Percentiles rank a stretch among this genome's conserved stretches.
Conservation (phyloP, 2,113 vertebrate genomes). For the Microtus richardsoni region DNA sequence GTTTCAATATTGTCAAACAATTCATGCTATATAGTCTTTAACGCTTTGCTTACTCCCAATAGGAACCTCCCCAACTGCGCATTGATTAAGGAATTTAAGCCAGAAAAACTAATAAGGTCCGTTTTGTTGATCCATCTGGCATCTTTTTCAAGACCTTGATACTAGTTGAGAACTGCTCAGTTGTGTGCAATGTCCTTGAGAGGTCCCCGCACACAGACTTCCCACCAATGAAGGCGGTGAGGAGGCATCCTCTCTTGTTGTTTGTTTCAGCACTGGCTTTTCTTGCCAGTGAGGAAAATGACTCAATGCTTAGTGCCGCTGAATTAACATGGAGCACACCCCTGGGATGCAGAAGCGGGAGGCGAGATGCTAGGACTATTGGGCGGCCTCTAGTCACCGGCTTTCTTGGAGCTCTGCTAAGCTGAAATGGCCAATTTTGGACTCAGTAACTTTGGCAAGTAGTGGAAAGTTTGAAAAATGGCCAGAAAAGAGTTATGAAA, state of each 20-base stretch:
- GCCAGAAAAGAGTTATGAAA: constrained; percentile 53
- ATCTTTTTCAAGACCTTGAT: background rate
- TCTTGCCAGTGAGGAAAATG: constrained; percentile 23
- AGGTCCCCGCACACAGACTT: background rate
- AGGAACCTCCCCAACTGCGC: background rate
- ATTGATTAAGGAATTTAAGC: background rate
- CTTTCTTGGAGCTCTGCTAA: constrained; percentile 23
- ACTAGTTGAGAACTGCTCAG: background rate
- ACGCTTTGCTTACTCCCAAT: background rate
- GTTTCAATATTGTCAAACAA: constrained; percentile 41
- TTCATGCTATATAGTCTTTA: constrained; percentile 2
- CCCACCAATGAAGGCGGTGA: no score
- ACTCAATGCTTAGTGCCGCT: background rate
- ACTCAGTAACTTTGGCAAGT: constrained; percentile 42
- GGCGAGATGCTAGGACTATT: background rate
- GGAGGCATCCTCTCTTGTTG: background rate
- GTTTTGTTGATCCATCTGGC: background rate
- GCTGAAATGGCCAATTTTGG: constrained; percentile 39
- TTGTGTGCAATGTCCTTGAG: background rate
- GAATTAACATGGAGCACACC: background rate
- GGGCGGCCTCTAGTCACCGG: background rate
- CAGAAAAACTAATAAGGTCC: background rate
- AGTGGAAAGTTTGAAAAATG: constrained; percentile 39
- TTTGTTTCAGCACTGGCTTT: constrained; percentile 12
- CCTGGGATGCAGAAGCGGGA: background rate